phyloP scores from a whole-genome alignment of 1,140 invertebrate genomes.

The Popillia japonica region DNA sequence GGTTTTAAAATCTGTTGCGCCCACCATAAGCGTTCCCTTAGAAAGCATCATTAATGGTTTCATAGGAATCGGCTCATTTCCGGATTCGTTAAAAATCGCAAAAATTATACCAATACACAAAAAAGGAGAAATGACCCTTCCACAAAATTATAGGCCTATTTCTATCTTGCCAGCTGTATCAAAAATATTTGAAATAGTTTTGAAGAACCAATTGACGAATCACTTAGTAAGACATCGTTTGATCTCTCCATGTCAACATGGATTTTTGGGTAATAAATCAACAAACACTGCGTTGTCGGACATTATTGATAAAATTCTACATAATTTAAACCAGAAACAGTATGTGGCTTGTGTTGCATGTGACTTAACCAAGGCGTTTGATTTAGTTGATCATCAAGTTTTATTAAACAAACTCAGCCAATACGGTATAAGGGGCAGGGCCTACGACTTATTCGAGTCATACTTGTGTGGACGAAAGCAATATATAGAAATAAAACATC shows the following conservation, averaged over 20 bases:
- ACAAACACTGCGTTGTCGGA: neutral
- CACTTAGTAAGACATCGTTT: neutral
- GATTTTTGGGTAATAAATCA: neutral
- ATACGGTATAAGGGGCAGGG: neutral
- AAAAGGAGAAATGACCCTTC: no score
- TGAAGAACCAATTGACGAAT: neutral
- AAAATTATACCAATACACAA: no score
- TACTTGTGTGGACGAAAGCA: neutral
- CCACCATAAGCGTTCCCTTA: no score
- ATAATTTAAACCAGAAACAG: neutral
- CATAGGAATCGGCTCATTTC: no score
- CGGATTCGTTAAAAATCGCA: no score
- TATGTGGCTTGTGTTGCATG: neutral
- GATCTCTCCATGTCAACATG: neutral
- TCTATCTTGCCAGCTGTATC: no score
- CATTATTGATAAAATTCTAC: neutral
- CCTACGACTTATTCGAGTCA: neutral
- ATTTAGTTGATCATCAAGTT: neutral
- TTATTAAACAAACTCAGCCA: neutral
- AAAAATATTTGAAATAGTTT: neutral
- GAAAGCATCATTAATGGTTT: no score
- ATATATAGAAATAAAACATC: neutral
- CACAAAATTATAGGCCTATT: no score
- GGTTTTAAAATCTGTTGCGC: no score
- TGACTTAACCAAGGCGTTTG: neutral